phyloP scores from a whole-genome alignment of 2,113 vertebrate species.

The Rostratula benghalensis region DNA sequence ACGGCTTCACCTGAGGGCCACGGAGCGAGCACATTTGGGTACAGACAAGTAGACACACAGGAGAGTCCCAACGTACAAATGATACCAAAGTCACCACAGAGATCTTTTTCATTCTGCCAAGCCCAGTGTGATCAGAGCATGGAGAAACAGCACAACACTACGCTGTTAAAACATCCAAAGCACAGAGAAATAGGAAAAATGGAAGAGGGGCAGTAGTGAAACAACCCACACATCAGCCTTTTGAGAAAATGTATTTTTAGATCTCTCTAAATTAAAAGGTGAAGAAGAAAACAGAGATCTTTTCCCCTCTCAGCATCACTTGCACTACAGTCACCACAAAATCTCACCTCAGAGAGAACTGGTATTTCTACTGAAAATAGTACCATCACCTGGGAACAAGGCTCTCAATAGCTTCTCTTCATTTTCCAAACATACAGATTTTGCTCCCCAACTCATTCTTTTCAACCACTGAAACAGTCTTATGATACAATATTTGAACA shows the following conservation, averaged over 20 bases:
- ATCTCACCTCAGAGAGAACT: background rate
- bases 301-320: background rate
- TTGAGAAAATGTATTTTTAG: background rate
- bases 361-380: background rate
- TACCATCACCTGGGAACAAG: background rate
- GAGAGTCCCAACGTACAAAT: background rate
- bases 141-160: background rate
- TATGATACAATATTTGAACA: background rate
- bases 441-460: background rate
- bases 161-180: background rate
- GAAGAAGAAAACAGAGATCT: background rate
- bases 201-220: background rate
- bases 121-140: background rate
- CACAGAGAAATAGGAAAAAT: background rate
- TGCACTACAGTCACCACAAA: background rate
- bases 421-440: background rate
- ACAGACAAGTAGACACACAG: background rate
- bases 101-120: background rate
- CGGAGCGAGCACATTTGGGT: background rate
- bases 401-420: background rate
- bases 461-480: background rate
- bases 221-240: background rate
- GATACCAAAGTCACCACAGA: background rate
- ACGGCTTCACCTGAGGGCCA: background rate
- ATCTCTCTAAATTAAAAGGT: background rate